Evolutionary conservation across 2,888 invertebrate genomes (phyloP).

Genomic region (Luperina testacea): DNA sequence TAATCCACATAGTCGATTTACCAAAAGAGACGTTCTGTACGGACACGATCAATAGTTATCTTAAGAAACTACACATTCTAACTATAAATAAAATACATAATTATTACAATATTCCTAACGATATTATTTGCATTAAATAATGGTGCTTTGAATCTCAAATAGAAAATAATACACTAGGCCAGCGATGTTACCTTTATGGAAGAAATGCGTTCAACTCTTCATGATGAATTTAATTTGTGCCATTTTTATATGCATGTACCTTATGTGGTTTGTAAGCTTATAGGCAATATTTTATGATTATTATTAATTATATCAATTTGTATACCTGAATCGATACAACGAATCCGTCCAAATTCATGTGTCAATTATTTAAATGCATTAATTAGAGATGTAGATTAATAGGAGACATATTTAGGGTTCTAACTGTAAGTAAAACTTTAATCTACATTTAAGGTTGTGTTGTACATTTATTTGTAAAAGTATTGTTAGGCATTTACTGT

Average conservation of each 20-base stretch:
- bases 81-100: conserved; percentile 31
- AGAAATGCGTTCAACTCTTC: conserved; percentile 67
- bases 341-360: conserved; percentile 81
- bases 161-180: conserved; percentile 57
- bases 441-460: conserved; percentile 49
- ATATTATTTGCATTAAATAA: conserved; percentile 51
- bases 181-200: conserved; percentile 73
- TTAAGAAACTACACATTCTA: conserved; percentile 33
- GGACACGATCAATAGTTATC: conserved; percentile 31
- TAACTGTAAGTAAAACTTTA: conserved; percentile 41
- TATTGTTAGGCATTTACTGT: conserved; percentile 49
- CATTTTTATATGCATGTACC: conserved; percentile 81
- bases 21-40: conserved; percentile 45
- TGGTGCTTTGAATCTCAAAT: conserved; percentile 69
- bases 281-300: conserved; percentile 67
- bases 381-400: conserved; percentile 39
- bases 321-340: conserved; percentile 77
- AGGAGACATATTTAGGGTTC: conserved; percentile 35
- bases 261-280: conserved; percentile 70
- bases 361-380: conserved; percentile 59
- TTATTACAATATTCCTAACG: conserved; percentile 29
- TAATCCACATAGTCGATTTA: conserved; percentile 37
- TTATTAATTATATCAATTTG: conserved; percentile 55
- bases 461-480: conserved; percentile 58
- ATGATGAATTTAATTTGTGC: conserved; percentile 80